Evolutionary conservation across 2,888 invertebrate genomes (phyloP), one percentile per base, ranked within the genome.

Genomic region (Parapristionchus giblindavisi): DNA sequence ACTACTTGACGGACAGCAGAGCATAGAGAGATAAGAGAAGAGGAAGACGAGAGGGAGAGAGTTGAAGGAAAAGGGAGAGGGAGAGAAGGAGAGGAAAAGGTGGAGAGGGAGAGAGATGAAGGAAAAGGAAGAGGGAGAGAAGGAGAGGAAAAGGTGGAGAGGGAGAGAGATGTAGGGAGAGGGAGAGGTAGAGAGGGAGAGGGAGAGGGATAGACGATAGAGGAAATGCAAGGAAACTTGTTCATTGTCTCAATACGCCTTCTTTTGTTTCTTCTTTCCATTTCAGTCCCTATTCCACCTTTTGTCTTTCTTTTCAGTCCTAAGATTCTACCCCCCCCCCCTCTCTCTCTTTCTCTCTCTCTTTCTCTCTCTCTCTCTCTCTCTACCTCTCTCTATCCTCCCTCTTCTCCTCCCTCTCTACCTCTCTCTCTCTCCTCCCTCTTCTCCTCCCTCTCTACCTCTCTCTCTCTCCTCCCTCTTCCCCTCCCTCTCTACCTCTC

Each of bases 271-370:
- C n/a, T n/a, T n/a, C n/a, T n/a, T n/a, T n/a, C n/a, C n/a, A n/a
- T n/a, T n/a, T n/a, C n/a, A n/a, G n/a, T n/a, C 40, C n/a, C 65
- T 65, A 36, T 65, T 40, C 40, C 34, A 38, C 65, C 40, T n/a
- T 65, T n/a, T 29, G 38, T 65, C 21, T 65, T 40, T 65, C 61
- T 65, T 40, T 29, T 40, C n/a, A 21, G 17, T n/a, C 40, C 34
- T 65, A 36, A 38, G 11, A 38, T 3, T 34, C 65, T 65, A 36
- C 27, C 58, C 34, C 32, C 43, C 32, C 48, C 63, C 40, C 32
- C 48, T 29, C 58, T 17, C 17, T 34, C 34, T 71, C 43, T 14
- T 14, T 54, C 40, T 29, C 36, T 21, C 17, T 52, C 58, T 73
- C 72, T 60, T 36, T 27, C n/a, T 52, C 51, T 72, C 60, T 0